These are phyloP conservation scores for Perodicticus potto DNA, from an alignment of 2,797 vertebrate genomes.

Conservation along the genomic window DNA sequence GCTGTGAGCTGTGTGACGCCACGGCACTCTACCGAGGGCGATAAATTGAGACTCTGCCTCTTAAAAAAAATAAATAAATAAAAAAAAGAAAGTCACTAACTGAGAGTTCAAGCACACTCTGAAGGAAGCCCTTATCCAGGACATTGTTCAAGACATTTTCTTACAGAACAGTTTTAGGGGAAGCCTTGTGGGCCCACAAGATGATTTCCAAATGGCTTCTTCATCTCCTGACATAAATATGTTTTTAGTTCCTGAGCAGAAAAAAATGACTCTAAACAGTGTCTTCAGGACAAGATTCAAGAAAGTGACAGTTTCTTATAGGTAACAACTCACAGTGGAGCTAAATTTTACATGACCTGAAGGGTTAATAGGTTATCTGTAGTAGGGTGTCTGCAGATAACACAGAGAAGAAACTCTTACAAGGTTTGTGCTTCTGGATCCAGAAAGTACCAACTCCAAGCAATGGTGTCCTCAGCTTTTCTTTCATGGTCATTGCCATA, in stretches of 20 bases:
- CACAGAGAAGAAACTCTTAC: neutral
- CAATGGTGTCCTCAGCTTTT: neutral
- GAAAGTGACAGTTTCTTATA: neutral
- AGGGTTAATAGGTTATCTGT: neutral
- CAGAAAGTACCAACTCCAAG: neutral
- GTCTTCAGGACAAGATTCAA: neutral
- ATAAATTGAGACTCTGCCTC: no score
- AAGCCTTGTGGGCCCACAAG: neutral
- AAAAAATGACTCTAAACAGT: neutral
- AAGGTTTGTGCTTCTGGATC: neutral
- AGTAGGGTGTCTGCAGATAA: neutral
- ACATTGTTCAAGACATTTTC: neutral
- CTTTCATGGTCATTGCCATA: rapidly evolving
- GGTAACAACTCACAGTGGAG: neutral
- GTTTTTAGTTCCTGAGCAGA: neutral
- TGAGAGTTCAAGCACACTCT: neutral
- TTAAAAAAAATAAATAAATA: no score
- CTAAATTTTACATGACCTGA: neutral
- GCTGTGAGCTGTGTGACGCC: no score
- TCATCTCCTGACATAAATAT: neutral
- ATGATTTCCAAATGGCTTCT: neutral
- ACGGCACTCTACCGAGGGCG: no score
- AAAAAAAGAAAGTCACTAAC: neutral
- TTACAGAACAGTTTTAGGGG: neutral
- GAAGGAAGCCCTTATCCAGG: neutral